These are phyloP conservation scores for Coccyzus lansbergi DNA, from an alignment of 2,797 vertebrate species.

Conservation along the genomic window DNA sequence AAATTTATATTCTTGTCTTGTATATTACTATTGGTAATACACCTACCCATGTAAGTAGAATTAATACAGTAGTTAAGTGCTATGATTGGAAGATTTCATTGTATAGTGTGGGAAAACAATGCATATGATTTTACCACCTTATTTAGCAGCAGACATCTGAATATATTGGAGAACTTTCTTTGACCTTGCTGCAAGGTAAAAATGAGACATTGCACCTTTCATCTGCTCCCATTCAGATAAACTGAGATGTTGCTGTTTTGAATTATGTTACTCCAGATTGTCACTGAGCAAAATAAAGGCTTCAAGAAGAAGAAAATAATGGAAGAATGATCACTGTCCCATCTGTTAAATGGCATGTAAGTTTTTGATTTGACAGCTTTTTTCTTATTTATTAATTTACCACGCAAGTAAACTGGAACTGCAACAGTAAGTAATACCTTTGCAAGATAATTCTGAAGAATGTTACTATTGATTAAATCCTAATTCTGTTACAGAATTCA, in stretches of 20 bases:
- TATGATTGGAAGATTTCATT: not conserved
- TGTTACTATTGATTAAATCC: not conserved
- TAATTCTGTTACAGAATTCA: not conserved
- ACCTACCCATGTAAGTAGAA: not conserved
- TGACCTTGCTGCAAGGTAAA: not conserved
- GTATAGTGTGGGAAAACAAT: not conserved
- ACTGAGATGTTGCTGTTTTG: not conserved
- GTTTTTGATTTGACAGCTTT: not conserved
- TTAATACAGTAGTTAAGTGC: not conserved
- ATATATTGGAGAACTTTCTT: not conserved
- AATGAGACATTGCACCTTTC: rapidly evolving
- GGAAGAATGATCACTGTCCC: not conserved
- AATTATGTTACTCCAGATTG: not conserved
- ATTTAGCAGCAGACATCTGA: not conserved
- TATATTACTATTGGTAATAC: not conserved
- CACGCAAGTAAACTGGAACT: not conserved
- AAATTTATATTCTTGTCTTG: not conserved
- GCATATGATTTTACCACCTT: not conserved
- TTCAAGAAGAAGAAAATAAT: not conserved
- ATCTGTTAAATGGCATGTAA: not conserved
- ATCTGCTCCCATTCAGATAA: not conserved
- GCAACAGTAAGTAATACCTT: not conserved
- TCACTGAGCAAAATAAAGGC: not conserved
- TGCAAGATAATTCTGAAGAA: not conserved
- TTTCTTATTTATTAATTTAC: not conserved